A percentile compares a stretch with the other conserved stretches of the same genome.
phyloP scores from a whole-genome alignment of 2,113 vertebrate genomes.

The Lamprotornis superbus region DNA sequence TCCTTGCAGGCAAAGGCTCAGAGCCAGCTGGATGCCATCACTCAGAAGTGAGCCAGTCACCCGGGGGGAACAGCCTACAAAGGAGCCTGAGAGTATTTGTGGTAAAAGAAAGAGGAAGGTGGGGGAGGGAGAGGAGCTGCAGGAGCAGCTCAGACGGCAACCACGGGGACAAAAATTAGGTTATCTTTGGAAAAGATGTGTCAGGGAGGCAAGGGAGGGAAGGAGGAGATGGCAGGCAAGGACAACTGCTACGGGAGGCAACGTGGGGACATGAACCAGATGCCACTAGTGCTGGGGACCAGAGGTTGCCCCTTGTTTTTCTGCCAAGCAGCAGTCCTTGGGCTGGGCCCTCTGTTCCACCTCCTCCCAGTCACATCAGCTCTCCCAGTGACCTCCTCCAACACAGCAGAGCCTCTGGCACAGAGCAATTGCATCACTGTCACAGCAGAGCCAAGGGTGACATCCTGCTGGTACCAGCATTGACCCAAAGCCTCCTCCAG shows the following conservation, averaged over 20 bases:
- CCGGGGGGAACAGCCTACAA: background rate
- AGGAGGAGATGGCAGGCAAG: background rate
- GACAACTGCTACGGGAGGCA: background rate
- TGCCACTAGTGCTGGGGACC: background rate
- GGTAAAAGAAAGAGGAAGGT: constrained; percentile 43
- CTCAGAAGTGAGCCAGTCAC: background rate
- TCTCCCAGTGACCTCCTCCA: background rate
- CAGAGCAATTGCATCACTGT: background rate
- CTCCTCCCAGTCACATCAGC: background rate
- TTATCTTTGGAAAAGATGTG: constrained; percentile 30
- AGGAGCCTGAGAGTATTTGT: background rate
- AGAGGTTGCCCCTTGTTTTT: background rate
- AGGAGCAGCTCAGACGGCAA: background rate
- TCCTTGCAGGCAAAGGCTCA: background rate
- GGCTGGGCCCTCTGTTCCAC: background rate
- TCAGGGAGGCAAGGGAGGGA: constrained; percentile 5
- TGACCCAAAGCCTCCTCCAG: background rate
- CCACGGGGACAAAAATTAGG: background rate
- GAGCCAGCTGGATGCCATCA: background rate
- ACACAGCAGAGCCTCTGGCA: background rate
- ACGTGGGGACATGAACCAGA: fast-evolving
- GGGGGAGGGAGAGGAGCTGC: constrained; percentile 49
- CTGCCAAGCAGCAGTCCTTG: background rate
- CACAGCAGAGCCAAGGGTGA: background rate
- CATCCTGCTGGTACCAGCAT: background rate